Percentiles rank a stretch among this genome's conserved stretches.
phyloP scores from a whole-genome alignment of 2,113 vertebrate species.

The Phrynocephalus versicolor region DNA sequence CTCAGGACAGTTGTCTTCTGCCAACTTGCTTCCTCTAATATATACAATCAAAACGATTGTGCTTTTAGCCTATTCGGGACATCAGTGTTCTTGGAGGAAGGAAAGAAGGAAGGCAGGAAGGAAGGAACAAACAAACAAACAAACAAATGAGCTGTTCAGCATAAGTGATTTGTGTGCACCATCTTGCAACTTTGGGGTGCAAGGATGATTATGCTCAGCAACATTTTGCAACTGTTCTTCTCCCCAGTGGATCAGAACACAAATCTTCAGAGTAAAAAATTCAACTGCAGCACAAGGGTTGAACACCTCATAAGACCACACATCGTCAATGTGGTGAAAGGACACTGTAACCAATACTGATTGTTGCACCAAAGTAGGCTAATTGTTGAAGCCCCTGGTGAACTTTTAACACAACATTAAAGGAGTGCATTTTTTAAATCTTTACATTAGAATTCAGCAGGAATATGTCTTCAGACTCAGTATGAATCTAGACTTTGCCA shows the following conservation, averaged over 20 bases:
- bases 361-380: neutral
- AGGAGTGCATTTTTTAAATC: constrained; percentile 20
- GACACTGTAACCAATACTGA: constrained; percentile 5
- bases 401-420: too few species aligned
- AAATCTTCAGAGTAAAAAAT: neutral
- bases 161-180: neutral
- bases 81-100: constrained; percentile 54
- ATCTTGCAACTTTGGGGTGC: too few species aligned
- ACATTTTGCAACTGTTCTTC: neutral
- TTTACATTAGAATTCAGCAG: constrained; percentile 50
- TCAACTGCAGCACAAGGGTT: neutral
- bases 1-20: constrained; percentile 62
- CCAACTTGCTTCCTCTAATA: constrained; percentile 64
- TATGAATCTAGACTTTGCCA: constrained; percentile 1
- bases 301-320: constrained; percentile 27
- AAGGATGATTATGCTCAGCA: too few species aligned
- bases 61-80: constrained; percentile 73
- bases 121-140: neutral
- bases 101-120: neutral
- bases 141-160: neutral
- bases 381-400: neutral
- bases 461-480: constrained; percentile 45
- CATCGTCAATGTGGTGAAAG: neutral
- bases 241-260: neutral
- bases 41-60: constrained; percentile 75